Percentiles rank a stretch among this genome's conserved stretches.
phyloP scores from a whole-genome alignment of 2,113 vertebrate genomes.

The Muscicapa adusta region DNA sequence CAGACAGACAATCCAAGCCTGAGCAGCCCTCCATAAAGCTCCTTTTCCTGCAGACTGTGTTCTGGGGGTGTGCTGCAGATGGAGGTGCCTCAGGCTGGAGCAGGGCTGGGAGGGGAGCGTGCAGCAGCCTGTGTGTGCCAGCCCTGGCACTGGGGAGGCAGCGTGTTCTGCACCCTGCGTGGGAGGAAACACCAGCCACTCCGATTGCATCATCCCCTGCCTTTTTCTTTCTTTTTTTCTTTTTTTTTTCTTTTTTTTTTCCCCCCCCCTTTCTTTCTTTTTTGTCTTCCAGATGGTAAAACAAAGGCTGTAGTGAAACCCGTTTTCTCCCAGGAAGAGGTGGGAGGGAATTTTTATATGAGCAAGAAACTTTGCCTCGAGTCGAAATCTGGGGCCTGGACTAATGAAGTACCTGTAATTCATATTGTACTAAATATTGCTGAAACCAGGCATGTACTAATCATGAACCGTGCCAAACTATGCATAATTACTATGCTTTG shows the following conservation, averaged over 20 bases:
- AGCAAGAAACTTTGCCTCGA: constrained; percentile 57
- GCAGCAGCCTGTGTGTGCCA: constrained; percentile 48
- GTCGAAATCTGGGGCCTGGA: constrained; percentile 46
- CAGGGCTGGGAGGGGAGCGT: neutral
- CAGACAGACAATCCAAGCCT: fast-evolving
- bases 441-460: constrained; percentile 61
- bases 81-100: neutral
- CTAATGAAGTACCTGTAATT: constrained; percentile 60
- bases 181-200: constrained; percentile 58
- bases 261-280: neutral
- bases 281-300: constrained; percentile 51
- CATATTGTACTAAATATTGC: constrained; percentile 47
- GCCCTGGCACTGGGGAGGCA: neutral
- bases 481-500: constrained; percentile 55
- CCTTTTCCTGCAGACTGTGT: neutral
- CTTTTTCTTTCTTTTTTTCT: neutral
- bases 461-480: constrained; percentile 51
- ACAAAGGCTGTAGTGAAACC: constrained; percentile 63
- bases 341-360: constrained; percentile 65
- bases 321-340: constrained; percentile 56
- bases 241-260: neutral
- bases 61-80: neutral
- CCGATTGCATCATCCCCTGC: constrained; percentile 52
- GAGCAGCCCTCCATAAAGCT: neutral
- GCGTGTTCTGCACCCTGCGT: constrained; percentile 9